Percentiles rank a stretch among this genome's conserved stretches.
phyloP scores from a whole-genome alignment of 2,797 vertebrate genomes.

The Scomberomorus guttatus region DNA sequence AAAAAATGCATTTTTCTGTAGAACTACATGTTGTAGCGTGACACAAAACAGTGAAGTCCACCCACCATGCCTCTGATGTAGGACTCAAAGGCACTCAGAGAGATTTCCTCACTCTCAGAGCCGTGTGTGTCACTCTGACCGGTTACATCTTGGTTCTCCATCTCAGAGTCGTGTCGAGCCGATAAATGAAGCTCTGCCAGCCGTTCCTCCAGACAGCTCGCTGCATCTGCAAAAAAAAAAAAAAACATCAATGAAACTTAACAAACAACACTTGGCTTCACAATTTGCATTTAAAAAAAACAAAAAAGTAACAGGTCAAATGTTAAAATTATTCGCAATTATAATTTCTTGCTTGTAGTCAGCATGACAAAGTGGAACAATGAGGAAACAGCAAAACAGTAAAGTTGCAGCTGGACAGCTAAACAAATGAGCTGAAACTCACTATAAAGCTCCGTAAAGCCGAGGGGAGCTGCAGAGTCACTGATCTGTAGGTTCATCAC shows the following conservation, averaged over 20 bases:
- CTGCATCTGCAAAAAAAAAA: conserved; percentile 43
- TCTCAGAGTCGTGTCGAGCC: conserved; percentile 43
- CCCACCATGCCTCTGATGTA: conserved; percentile 80
- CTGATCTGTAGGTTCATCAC: too few species aligned
- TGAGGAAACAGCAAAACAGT: too few species aligned
- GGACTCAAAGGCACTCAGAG: conserved; percentile 69
- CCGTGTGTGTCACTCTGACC: conserved; percentile 55
- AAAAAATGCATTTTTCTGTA: too few species aligned
- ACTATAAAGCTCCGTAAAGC: too few species aligned
- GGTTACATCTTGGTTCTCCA: conserved; percentile 53
- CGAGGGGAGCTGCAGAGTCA: too few species aligned
- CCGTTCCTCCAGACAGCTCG: conserved; percentile 76
- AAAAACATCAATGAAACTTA: neutral
- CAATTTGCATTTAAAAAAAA: too few species aligned
- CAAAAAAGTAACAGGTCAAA: neutral
- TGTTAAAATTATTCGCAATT: too few species aligned
- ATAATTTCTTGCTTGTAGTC: too few species aligned
- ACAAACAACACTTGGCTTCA: too few species aligned
- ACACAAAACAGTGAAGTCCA: conserved; percentile 18
- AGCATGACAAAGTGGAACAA: too few species aligned
- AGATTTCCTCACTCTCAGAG: conserved; percentile 43
- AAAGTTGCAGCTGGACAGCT: too few species aligned
- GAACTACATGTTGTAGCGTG: neutral
- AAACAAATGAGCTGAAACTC: too few species aligned
- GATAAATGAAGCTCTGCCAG: conserved; percentile 69